These are phyloP conservation scores for Mirounga angustirostris DNA, from an alignment of 2,113 vertebrate species.

Conservation along the genomic window DNA sequence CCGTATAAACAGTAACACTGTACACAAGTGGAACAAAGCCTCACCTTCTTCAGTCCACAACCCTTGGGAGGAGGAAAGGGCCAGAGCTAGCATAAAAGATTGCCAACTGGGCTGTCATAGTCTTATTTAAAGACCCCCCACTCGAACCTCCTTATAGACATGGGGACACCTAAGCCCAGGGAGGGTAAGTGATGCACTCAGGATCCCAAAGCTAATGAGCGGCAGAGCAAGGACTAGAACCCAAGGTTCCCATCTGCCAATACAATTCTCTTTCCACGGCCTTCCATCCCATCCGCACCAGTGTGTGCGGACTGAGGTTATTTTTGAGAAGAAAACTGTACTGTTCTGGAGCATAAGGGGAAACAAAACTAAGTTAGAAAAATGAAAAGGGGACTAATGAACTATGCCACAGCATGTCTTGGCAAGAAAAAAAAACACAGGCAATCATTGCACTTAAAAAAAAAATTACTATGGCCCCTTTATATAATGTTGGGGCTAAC, in stretches of 20 bases:
- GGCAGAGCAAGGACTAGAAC: slow-evolving; percentile 13
- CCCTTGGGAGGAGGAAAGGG: background rate
- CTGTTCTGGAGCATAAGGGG: slow-evolving; percentile 44
- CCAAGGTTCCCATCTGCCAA: background rate
- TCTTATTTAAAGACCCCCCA: background rate
- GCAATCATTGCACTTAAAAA: slow-evolving; percentile 16
- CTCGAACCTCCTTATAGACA: slow-evolving; percentile 2
- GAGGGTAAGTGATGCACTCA: background rate
- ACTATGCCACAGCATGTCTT: slow-evolving; percentile 24
- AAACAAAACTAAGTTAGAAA: slow-evolving; percentile 41
- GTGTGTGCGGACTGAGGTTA: background rate
- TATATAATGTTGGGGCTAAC: slow-evolving; percentile 33
- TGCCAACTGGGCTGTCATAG: background rate
- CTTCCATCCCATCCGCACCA: background rate
- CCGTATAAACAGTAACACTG: background rate
- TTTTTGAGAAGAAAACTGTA: slow-evolving; percentile 14
- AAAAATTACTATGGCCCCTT: background rate
- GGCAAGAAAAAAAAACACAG: slow-evolving; percentile 38
- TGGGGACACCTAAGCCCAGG: background rate
- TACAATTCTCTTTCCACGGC: background rate
- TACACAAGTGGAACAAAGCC: background rate
- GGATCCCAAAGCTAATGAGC: background rate
- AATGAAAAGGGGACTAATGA: slow-evolving; percentile 48
- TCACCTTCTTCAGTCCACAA: background rate
- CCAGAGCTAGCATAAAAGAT: background rate